Evolutionary conservation across 2,113 vertebrate genomes (phyloP), one percentile per base, ranked within the genome.

Genomic region (Periophthalmodon schlosseri): DNA sequence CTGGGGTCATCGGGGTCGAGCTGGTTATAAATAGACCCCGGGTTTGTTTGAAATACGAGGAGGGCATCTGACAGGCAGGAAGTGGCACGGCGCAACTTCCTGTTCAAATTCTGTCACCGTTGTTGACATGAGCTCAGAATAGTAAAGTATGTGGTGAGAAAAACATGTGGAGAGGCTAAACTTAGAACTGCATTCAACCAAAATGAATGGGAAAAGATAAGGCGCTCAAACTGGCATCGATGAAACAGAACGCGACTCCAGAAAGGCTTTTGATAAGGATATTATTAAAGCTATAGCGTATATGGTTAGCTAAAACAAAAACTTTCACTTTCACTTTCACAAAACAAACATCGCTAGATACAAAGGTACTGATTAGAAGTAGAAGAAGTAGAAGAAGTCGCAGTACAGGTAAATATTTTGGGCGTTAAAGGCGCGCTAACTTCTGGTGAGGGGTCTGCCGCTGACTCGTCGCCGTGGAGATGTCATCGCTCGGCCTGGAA

Each of bases 51-150:
- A 56, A 74, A 73, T 84, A 72, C 64, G 44, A 73, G 39, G 44
- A 34, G 14, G 34, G 54, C 20, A 75, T 84, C 77, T 79, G 75
- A 10, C 16, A 63, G 70, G 72, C 68, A 76, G 88, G 88, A 87
- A 84, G 79, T 88, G 87, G 83, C 77, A 83, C 77, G 65, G 75
- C 24, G 1, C 70, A 44, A 83, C 88, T 90, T 92, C 90, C 86
- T 65, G 87, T 28, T 47, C 76, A 61, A 61, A 49, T 74, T 76
- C 81, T 84, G 87, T 84, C 87, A 83, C 78, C 54, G 78, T 68
- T 76, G 86, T 69, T 77, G 78, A 84, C 78, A 58, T 24, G 69
- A 60, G 69, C 83, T 57, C 21, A 78, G 73, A 91, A 92, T 91
- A 92, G 89, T 82, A 70, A 46, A 3, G 74, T 21, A 60, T 52